Conservation (phyloP, 2,797 vertebrate genomes). For the Cuniculus paca region DNA sequence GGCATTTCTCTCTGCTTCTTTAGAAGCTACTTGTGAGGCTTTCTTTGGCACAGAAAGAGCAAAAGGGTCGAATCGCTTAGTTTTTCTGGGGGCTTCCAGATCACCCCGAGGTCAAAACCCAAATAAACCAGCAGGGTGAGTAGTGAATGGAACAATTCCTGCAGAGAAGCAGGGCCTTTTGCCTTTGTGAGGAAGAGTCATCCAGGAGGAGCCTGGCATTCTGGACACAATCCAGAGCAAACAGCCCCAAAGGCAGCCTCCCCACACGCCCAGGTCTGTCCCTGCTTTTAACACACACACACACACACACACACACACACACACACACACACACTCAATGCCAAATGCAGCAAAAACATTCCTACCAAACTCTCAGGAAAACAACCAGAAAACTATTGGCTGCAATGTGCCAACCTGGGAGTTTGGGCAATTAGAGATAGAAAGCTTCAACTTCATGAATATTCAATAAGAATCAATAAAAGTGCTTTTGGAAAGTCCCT, state of each 20-base stretch:
- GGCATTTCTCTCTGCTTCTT: slow-evolving; percentile 80
- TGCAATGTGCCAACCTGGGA: slow-evolving; percentile 3
- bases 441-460: slow-evolving; percentile 79
- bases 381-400: slow-evolving; percentile 33
- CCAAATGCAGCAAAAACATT: slow-evolving; percentile 73
- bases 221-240: slow-evolving; percentile 87
- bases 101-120: slow-evolving; percentile 58
- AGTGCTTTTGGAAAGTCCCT: slow-evolving; percentile 59
- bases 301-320: slow-evolving; percentile 37
- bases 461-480: slow-evolving; percentile 74
- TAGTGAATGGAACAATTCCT: slow-evolving; percentile 84
- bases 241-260: slow-evolving; percentile 84
- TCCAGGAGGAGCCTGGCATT: slow-evolving; percentile 80
- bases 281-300: slow-evolving; percentile 73
- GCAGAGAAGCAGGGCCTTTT: slow-evolving; percentile 83
- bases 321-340: slow-evolving; percentile 58
- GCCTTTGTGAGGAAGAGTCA: slow-evolving; percentile 85
- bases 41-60: neutral
- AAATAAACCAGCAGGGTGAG: slow-evolving; percentile 84
- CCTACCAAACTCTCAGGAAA: neutral
- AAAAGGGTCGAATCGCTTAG: neutral
- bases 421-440: slow-evolving; percentile 66
- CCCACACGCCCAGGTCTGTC: slow-evolving; percentile 84
- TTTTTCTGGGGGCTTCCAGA: slow-evolving; percentile 47
- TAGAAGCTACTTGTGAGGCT: slow-evolving; percentile 68